A percentile compares a stretch with the other conserved stretches of the same genome.
Conservation (phyloP, 2,113 vertebrate genomes). For the Hiodon tergisus region DNA sequence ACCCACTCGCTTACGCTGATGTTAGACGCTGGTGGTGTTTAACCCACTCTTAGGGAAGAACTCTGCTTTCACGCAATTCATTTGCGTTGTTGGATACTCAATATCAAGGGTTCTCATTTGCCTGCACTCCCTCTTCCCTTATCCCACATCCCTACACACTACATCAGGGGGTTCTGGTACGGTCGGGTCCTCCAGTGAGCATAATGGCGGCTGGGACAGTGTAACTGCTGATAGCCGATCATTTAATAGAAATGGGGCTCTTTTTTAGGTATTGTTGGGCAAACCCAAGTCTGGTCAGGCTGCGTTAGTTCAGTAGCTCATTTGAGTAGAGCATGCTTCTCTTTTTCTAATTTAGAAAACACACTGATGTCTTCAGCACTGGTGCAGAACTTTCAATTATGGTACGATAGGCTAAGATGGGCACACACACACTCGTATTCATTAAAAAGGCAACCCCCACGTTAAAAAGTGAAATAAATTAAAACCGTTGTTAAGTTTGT, state of each 20-base stretch:
- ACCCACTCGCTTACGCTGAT: too few relatives aligned
- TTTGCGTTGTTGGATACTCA: too few relatives aligned
- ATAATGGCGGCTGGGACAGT: neutral
- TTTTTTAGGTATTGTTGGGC: neutral
- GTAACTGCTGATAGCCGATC: neutral
- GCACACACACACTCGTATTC: neutral
- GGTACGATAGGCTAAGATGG: constrained; percentile 23
- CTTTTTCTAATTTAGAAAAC: neutral
- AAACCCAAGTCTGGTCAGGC: neutral
- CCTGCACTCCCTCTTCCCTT: too few relatives aligned
- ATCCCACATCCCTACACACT: too few relatives aligned
- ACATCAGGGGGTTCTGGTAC: neutral
- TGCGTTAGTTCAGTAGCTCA: neutral
- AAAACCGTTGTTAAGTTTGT: neutral
- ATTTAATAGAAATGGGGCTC: neutral
- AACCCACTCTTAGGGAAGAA: too few relatives aligned
- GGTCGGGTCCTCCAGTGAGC: neutral
- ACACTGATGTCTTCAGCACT: constrained; percentile 1
- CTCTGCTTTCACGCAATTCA: too few relatives aligned
- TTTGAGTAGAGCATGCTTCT: neutral
- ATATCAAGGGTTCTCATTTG: too few relatives aligned
- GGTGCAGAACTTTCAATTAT: constrained; percentile 24
- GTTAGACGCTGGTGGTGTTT: too few relatives aligned
- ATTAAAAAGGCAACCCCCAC: neutral
- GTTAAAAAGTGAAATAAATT: constrained; percentile 16